Evolutionary conservation across 2,797 vertebrate species (phyloP).

Genomic region (Xiphorhynchus erythropygius): DNA sequence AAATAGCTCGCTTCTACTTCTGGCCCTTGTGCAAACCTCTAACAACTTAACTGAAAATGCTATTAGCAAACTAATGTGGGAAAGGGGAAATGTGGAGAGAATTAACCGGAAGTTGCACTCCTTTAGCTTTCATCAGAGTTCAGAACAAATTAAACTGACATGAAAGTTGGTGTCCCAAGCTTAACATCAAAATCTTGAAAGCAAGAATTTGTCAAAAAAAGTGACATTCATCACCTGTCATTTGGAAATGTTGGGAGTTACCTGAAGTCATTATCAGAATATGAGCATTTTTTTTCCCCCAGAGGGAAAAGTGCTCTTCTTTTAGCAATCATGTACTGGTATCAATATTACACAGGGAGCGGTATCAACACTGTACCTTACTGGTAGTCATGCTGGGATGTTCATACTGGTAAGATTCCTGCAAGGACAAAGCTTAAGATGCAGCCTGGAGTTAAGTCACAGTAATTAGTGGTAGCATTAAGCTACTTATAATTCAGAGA

Average conservation of each 20-base stretch:
- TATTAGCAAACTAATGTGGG: accelerated
- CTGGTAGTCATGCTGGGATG: neutral
- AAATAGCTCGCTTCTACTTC: neutral
- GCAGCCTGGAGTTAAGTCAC: neutral
- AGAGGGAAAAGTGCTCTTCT: neutral
- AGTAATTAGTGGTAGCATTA: neutral
- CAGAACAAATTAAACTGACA: neutral
- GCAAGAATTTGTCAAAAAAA: neutral
- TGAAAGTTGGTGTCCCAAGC: neutral
- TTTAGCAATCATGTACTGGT: neutral
- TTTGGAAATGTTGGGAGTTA: neutral
- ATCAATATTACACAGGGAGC: neutral
- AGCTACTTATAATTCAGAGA: neutral
- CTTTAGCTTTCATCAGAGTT: neutral
- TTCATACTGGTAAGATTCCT: neutral
- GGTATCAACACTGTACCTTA: neutral
- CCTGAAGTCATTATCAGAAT: neutral
- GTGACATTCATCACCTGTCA: neutral
- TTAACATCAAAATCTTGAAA: neutral
- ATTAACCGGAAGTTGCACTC: neutral
- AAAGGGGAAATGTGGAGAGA: neutral
- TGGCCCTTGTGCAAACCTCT: neutral
- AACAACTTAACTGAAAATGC: neutral
- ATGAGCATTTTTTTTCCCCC: neutral
- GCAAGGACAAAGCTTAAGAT: neutral